These are phyloP conservation scores for Uria lomvia DNA, from an alignment of 2,113 vertebrate genomes.

Conservation along the genomic window DNA sequence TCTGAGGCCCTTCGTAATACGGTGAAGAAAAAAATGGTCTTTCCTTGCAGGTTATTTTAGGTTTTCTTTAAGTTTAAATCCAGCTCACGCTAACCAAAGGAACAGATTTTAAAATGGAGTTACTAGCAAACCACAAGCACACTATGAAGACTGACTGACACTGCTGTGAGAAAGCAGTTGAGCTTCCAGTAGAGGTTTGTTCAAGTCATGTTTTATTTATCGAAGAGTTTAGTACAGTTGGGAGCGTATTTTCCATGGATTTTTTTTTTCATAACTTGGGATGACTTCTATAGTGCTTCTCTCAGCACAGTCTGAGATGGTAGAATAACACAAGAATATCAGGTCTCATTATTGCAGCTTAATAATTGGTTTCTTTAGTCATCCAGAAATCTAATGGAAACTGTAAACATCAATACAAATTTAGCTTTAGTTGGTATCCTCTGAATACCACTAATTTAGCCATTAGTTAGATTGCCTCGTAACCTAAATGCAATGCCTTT, in stretches of 20 bases:
- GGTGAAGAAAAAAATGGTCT: not conserved
- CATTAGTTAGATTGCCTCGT: slow-evolving; percentile 9
- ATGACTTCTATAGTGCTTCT: not conserved
- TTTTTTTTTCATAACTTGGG: not conserved
- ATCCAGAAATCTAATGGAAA: slow-evolving; percentile 41
- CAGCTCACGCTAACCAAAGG: not conserved
- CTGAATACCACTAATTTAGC: slow-evolving; percentile 26
- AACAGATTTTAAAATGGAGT: not conserved
- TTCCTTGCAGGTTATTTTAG: not conserved
- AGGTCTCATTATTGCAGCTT: slow-evolving; percentile 9
- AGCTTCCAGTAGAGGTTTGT: not conserved
- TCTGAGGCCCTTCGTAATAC: not conserved
- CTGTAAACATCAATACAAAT: slow-evolving; percentile 51
- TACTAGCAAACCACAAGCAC: not conserved
- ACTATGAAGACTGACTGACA: not conserved
- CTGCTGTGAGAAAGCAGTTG: not conserved
- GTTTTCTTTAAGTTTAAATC: not conserved
- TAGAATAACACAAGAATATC: not conserved
- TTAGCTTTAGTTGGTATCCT: slow-evolving; percentile 5
- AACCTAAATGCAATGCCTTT: not conserved
- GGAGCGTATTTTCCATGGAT: not conserved
- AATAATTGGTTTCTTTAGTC: slow-evolving; percentile 29
- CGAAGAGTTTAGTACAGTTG: not conserved
- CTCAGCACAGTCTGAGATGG: not conserved
- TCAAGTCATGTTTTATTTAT: slow-evolving; percentile 16